Base-by-base conservation (phyloP, 1,140 invertebrate species). In the Nylanderia fulva region DNA sequence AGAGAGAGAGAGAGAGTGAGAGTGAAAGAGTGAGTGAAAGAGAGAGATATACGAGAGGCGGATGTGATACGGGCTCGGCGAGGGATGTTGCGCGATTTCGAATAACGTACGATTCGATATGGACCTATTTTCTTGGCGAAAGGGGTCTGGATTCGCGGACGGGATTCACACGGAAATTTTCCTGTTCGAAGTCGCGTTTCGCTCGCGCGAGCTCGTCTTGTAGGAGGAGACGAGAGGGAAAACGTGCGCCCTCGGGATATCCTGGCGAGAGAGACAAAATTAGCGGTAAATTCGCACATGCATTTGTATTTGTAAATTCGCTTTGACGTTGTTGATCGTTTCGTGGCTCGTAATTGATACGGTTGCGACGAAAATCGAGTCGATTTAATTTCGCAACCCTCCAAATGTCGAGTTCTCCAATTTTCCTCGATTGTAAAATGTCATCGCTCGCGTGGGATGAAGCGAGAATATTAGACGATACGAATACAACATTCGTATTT, bases 201-300 rank as follows among this genome's bases (percentile, higher is more conserved):
- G 80, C 60, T 52, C 33, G 69, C 54, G 54, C 60, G 9, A 42
- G 64, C 52, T n/a, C 52, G 56, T 48, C 45, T 48, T 15, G 29
- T 52, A 33, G 13, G 60, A 54, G 24, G 80, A 85, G 87, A 85
- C 80, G 85, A 85, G 33, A 21, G 58, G 80, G 58, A 64, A 84
- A 89, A 68, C 88, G 63, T 83, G 87, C 87, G 87, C 60, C 74
- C 29, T 66, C 66, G 66, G 63, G 33, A 58, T 64, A 1, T 13
- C 29, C 27, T 13, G 33, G 0, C 63, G 66, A 29, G 27, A 18
- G 63, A 8, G 63, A 6, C 15, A 64, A 80, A 80, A 80, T 80
- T 42, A 71, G 24, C 48, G 52, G 24, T 45, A 71, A 58, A 82
- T 33, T 54, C 36, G 13, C 24, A 36, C 85, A 56, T 6, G 48